Conservation (phyloP, 1,140 invertebrate genomes). For the Drosophila eugracilis region DNA sequence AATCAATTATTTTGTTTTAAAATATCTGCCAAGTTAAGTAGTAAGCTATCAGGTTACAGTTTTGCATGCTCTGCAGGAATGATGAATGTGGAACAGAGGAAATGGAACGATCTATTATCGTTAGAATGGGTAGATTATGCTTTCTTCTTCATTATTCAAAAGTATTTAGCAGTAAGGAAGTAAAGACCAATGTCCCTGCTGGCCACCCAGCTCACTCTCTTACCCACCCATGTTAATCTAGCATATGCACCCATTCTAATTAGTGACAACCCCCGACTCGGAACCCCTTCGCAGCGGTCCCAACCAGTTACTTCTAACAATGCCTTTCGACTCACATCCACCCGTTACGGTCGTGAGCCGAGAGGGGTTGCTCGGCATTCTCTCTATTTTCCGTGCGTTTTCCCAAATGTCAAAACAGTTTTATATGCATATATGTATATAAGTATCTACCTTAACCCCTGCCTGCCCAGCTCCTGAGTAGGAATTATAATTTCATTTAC, state of each 20-base stretch:
- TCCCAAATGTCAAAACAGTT: slow-evolving; percentile 81
- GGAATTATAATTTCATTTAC: slow-evolving; percentile 80
- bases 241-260: slow-evolving; percentile 75
- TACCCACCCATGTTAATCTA: slow-evolving; percentile 60
- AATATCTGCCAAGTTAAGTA: too few species aligned
- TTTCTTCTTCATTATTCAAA: too few species aligned
- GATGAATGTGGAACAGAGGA: too few species aligned
- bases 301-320: slow-evolving; percentile 36
- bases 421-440: slow-evolving; percentile 36
- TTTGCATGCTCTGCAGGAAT: too few species aligned
- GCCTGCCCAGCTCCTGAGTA: slow-evolving; percentile 24
- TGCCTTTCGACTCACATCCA: slow-evolving; percentile 45
- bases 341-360: slow-evolving; percentile 60
- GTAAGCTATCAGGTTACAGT: too few species aligned
- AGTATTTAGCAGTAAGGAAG: too few species aligned
- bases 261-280: slow-evolving; percentile 64
- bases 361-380: slow-evolving; percentile 60
- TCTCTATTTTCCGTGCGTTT: slow-evolving; percentile 54
- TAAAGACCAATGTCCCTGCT: not conserved
- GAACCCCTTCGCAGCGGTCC: slow-evolving; percentile 11
- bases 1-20: too few species aligned
- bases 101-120: too few species aligned
- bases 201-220: slow-evolving; percentile 9
- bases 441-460: slow-evolving; percentile 48
- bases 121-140: too few species aligned